Evolutionary conservation across 2,113 vertebrate genomes (phyloP).

Genomic region (Amphiprion ocellaris): DNA sequence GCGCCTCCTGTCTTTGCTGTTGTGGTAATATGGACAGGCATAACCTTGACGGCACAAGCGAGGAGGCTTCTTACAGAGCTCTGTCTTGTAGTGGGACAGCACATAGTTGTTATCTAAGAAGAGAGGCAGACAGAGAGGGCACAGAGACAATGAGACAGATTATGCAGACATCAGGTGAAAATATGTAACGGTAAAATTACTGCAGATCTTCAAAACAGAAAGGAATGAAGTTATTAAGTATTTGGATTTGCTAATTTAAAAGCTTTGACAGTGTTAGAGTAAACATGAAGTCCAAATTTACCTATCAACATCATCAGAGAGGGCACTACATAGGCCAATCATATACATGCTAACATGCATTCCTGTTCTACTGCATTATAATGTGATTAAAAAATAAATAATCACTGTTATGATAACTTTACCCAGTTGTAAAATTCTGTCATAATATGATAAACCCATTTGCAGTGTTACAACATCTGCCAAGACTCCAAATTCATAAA

Average conservation of each 20-base stretch:
- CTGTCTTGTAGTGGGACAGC: slow-evolving; percentile 98
- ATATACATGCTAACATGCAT: no score
- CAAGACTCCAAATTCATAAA: not conserved
- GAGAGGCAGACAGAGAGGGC: not conserved
- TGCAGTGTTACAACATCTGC: not conserved
- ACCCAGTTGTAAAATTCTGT: no score
- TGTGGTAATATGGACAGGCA: slow-evolving; percentile 98
- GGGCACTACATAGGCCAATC: no score
- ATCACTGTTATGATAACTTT: not conserved
- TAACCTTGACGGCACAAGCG: slow-evolving; percentile 98
- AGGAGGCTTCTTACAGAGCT: slow-evolving; percentile 97
- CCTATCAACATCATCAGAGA: no score
- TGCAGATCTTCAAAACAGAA: no score
- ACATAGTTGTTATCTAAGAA: slow-evolving; percentile 93
- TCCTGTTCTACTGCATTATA: no score
- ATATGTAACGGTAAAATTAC: not conserved
- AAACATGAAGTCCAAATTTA: no score
- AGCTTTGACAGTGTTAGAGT: no score
- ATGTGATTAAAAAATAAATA: not conserved
- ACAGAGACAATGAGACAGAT: slow-evolving; percentile 1
- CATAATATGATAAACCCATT: not conserved
- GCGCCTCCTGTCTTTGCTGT: slow-evolving; percentile 97
- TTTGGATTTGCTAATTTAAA: no score
- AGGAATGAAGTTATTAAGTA: no score
- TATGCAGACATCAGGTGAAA: not conserved